These are phyloP conservation scores for Anthophora plumipes DNA, from an alignment of 2,888 invertebrate species.

Conservation along the genomic window DNA sequence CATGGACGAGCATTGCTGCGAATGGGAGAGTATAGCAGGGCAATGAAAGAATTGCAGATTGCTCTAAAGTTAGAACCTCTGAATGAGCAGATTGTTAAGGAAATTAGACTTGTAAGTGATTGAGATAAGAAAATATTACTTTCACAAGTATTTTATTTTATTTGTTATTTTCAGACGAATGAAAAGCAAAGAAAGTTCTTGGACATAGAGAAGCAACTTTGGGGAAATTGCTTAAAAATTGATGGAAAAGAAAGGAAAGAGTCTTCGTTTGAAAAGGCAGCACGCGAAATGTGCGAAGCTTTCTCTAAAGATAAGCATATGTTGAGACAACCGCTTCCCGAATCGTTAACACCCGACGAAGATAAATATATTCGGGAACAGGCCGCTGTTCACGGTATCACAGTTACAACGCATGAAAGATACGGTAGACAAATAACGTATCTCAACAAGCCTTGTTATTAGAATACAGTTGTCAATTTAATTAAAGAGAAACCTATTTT, in stretches of 20 bases:
- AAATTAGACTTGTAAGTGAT: constrained; percentile 85
- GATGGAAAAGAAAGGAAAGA: constrained; percentile 46
- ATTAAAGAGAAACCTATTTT: not conserved
- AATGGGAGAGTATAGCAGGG: constrained; percentile 87
- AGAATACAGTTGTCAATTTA: not conserved
- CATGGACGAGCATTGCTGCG: constrained; percentile 89
- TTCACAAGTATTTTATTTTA: not conserved
- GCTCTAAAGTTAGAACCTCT: constrained; percentile 86
- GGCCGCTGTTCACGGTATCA: constrained; percentile 85
- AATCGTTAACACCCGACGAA: constrained; percentile 85
- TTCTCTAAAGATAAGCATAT: constrained; percentile 85
- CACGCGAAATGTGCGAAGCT: constrained; percentile 84
- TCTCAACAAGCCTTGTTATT: constrained; percentile 58
- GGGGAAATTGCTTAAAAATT: constrained; percentile 80
- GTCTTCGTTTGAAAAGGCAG: constrained; percentile 81
- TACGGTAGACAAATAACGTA: constrained; percentile 74
- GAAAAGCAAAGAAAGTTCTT: constrained; percentile 78
- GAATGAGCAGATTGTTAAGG: constrained; percentile 86
- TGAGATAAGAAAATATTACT: constrained; percentile 13
- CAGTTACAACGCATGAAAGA: constrained; percentile 79
- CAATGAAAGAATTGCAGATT: constrained; percentile 86
- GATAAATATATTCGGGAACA: constrained; percentile 85
- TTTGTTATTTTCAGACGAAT: constrained; percentile 69
- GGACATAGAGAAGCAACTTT: constrained; percentile 81
- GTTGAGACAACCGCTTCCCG: constrained; percentile 85